Conservation (phyloP, 2,888 invertebrate species). For the Fabriciana adippe region DNA sequence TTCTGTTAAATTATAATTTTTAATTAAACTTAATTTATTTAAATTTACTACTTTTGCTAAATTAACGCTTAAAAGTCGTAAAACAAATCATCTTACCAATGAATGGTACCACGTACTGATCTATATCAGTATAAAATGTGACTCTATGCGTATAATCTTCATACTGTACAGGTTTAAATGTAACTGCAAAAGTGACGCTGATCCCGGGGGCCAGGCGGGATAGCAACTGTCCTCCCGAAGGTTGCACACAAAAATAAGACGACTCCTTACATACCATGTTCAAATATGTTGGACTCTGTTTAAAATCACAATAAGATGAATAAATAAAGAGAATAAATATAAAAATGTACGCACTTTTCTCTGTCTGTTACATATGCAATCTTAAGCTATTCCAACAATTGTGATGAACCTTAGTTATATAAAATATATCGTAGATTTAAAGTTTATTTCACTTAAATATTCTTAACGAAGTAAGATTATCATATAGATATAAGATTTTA, state of each 20-base stretch:
- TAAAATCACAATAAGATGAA: constrained; percentile 34
- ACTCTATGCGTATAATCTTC: constrained; percentile 81
- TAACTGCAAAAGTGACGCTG: constrained; percentile 82
- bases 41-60: not conserved
- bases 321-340: not conserved
- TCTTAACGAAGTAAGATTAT: no score
- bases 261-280: constrained; percentile 75
- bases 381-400: not conserved
- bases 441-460: no score
- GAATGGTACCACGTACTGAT: constrained; percentile 81
- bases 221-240: constrained; percentile 63
- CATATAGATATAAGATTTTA: no score
- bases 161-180: constrained; percentile 82
- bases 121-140: constrained; percentile 77
- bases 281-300: constrained; percentile 76
- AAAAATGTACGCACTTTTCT: not conserved
- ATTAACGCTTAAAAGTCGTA: not conserved
- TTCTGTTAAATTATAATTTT: no score
- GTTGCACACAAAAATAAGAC: constrained; percentile 77
- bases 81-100: constrained; percentile 70
- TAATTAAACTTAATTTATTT: not conserved
- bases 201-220: constrained; percentile 87
- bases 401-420: no score
- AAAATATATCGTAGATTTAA: no score
- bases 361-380: not conserved